Base-by-base conservation (phyloP, 2,797 vertebrate species). In the Cossypha caffra region DNA sequence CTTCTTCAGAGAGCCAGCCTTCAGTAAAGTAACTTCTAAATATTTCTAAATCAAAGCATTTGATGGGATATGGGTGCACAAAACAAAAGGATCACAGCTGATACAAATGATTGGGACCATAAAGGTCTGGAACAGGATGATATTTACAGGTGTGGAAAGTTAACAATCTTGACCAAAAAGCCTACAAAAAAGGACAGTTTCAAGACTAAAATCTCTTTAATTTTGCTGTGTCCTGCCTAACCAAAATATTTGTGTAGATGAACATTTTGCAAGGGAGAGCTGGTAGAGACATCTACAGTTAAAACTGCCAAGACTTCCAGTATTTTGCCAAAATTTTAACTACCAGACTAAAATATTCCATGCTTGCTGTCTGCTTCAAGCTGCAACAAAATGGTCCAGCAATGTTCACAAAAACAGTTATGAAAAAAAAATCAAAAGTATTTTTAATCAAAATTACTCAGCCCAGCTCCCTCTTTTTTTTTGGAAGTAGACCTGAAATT, bases 301-400 rank as follows among this genome's bases (percentile, higher is more conserved):
- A 66, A 84, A 94, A 88, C 62, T 83, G 86, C 84, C 57, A 88
- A 64, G 72, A 55, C 35, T 88, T 91, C 43, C 40, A 69, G 18
- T 55, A 90, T 92, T 96, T 96, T 95, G 93, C 87, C 87, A 96
- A 54, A 91, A 86, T 91, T 93, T 83, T 78, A 93, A 92, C 85
- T 96, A 83, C 63, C 45, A 78, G 73, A 76, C 69, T 81, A 66
- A 96, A 95, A 90, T 88, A 94, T 73, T 94, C 37, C 40, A 86
- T 76, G 69, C 51, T 95, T 96, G 82, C 84, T 80, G 51, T 75
- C 73, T 94, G 75, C 47, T 24, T 91, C 35, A 73, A 76, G 48
- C 61, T 93, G 63, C 59, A 83, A 68, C 47, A 87, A 92, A 94
- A 80, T 7, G 8, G 64, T 63, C 50, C 43, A 59, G 43, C 37